Evolutionary conservation across 2,113 vertebrate genomes (phyloP).

Genomic region (Boulengeromyrus knoepffleri): DNA sequence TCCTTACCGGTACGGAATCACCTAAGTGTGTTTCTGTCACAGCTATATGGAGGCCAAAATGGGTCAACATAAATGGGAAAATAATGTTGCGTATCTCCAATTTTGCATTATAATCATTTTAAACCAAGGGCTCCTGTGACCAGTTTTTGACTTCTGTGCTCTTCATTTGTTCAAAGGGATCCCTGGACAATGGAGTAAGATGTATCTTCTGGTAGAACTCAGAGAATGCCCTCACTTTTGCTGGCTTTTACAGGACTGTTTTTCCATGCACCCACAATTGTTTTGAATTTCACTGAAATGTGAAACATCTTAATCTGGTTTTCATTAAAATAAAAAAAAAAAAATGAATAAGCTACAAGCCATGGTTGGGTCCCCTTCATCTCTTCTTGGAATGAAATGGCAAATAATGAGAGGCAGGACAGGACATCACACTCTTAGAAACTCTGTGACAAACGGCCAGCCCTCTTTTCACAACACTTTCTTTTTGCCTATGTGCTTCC

Average conservation of each 20-base stretch:
- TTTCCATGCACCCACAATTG: background rate
- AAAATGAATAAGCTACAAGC: background rate
- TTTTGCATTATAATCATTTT: background rate
- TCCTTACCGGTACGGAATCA: background rate
- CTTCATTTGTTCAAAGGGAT: background rate
- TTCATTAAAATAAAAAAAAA: background rate
- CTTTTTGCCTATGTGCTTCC: conserved; percentile 41
- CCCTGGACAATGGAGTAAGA: background rate
- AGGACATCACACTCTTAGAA: conserved; percentile 33
- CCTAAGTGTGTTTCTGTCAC: background rate
- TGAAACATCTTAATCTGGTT: background rate
- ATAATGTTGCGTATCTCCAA: background rate
- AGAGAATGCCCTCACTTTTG: background rate
- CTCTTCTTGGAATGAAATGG: background rate
- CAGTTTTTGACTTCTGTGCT: background rate
- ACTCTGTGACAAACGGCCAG: conserved; percentile 45
- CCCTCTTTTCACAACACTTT: conserved; percentile 45
- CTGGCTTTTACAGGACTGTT: background rate
- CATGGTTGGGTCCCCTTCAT: conserved; percentile 5
- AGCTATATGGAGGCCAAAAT: background rate
- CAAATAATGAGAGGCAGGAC: conserved; percentile 13
- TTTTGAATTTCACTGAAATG: background rate
- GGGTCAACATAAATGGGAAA: background rate
- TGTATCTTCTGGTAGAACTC: background rate
- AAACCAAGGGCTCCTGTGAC: background rate